Conservation (phyloP, 2,888 invertebrate species). For the Cataglyphis albicans region DNA sequence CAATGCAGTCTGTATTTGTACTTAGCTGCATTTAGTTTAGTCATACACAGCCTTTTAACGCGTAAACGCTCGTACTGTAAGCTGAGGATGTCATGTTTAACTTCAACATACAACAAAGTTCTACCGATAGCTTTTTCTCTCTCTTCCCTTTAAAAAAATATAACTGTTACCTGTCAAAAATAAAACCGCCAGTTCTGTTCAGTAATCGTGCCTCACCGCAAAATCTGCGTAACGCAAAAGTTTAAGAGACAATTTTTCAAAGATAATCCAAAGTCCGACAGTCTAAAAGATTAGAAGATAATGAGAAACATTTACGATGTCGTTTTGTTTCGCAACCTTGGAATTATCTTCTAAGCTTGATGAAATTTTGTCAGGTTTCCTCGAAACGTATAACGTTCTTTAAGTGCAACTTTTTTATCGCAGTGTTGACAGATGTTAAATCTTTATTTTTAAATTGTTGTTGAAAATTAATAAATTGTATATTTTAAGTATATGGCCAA, state of each 20-base stretch:
- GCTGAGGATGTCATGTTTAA: slow-evolving; percentile 2
- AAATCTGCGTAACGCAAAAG: neutral
- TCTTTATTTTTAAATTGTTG: neutral
- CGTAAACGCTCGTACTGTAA: slow-evolving; percentile 14
- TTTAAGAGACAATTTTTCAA: neutral
- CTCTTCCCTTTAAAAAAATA: neutral
- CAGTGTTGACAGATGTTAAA: neutral
- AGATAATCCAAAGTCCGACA: neutral
- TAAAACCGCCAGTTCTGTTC: neutral
- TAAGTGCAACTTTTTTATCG: neutral
- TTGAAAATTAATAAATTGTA: neutral
- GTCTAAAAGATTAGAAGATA: neutral
- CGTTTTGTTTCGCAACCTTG: neutral
- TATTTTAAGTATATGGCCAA: neutral
- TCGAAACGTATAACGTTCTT: neutral
- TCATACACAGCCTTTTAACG: slow-evolving; percentile 13
- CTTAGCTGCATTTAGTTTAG: slow-evolving; percentile 42
- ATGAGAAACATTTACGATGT: neutral
- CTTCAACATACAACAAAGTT: neutral
- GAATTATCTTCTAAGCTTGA: neutral
- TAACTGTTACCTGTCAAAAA: neutral
- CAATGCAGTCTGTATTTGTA: slow-evolving; percentile 33
- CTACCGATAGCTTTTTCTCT: neutral
- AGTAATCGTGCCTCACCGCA: neutral
- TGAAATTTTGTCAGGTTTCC: neutral